phyloP scores from a whole-genome alignment of 1,140 invertebrate species.

The Plodia interpunctella region DNA sequence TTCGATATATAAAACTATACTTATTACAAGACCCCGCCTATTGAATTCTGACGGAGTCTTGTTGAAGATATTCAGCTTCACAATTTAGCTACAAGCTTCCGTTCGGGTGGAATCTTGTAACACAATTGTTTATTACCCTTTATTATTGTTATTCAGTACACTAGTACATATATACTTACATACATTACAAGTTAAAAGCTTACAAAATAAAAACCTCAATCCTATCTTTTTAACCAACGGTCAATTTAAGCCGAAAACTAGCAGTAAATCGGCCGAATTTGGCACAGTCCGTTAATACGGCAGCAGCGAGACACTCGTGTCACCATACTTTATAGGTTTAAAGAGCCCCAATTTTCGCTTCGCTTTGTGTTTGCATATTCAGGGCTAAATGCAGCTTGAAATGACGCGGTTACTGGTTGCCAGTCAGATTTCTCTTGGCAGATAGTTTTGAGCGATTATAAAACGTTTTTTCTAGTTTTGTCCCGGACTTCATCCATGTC shows the following conservation, averaged over 20 bases:
- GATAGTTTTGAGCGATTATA: no score
- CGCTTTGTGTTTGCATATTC: constrained; percentile 18
- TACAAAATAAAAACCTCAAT: background rate
- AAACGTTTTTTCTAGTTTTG: background rate
- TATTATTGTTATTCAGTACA: no score
- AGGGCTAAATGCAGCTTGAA: constrained; percentile 2
- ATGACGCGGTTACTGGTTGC: background rate
- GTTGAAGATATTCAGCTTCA: no score
- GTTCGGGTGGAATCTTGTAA: no score
- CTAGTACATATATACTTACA: no score
- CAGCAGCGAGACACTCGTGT: background rate
- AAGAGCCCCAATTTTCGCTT: constrained; percentile 10
- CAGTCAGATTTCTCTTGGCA: background rate
- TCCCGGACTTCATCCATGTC: no score
- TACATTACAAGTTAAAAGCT: no score
- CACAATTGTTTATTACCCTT: no score
- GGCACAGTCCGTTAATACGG: constrained; percentile 5
- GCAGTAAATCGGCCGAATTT: background rate
- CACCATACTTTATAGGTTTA: constrained; percentile 11
- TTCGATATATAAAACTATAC: no score
- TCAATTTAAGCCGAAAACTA: background rate
- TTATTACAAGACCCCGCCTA: no score
- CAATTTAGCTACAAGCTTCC: no score
- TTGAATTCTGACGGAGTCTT: no score
- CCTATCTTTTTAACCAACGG: background rate